Conservation (phyloP, 2,113 vertebrate genomes). For the Hippopotamus amphibius region DNA sequence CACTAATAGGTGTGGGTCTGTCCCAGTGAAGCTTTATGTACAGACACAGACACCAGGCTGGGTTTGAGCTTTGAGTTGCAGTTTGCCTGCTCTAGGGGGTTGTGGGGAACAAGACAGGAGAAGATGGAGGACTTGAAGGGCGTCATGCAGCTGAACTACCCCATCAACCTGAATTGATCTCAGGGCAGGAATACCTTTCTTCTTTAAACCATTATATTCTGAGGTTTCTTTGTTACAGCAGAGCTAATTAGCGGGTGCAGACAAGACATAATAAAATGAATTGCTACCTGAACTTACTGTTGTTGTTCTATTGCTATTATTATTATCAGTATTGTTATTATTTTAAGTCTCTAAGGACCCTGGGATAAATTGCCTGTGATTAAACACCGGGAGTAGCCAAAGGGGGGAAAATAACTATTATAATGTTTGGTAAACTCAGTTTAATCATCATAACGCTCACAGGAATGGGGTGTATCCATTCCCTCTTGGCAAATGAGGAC, state of each 20-base stretch:
- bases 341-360: background rate
- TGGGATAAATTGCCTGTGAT: background rate
- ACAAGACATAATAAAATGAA: background rate
- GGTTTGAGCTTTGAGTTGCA: background rate
- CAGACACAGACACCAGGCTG: background rate
- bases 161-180: background rate
- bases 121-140: fast-evolving
- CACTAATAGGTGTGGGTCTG: fast-evolving
- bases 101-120: fast-evolving
- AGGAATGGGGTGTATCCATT: background rate
- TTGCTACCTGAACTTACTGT: background rate
- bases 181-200: background rate
- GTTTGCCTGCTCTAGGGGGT: background rate
- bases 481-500: background rate
- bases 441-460: background rate
- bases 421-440: background rate
- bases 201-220: background rate
- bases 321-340: background rate
- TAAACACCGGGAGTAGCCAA: background rate
- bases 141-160: fast-evolving
- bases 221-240: background rate
- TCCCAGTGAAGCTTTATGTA: background rate
- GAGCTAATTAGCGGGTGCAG: background rate
- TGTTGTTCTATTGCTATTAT: background rate
- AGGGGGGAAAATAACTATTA: background rate